Evolutionary conservation across 2,797 vertebrate species (phyloP).

Genomic region (Rhinatrema bivittatum): DNA sequence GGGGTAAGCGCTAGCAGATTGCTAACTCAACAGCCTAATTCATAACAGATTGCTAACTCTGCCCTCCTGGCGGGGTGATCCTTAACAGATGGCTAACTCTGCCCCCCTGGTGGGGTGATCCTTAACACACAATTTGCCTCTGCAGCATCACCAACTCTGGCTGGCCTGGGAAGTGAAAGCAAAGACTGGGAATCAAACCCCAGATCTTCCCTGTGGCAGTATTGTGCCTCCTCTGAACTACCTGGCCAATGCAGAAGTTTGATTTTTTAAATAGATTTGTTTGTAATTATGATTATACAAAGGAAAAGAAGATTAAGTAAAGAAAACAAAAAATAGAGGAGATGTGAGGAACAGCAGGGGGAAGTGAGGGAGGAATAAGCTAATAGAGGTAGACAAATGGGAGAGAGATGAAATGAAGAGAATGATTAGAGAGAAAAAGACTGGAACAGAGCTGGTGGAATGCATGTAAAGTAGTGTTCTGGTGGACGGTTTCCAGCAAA

Average conservation of each 20-base stretch:
- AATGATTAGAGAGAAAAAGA: conserved; percentile 19
- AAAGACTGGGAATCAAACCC: too few relatives aligned
- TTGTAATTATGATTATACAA: conserved; percentile 22
- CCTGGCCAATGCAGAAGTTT: conserved; percentile 12
- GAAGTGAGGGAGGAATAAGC: conserved; percentile 31
- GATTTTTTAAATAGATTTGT: conserved; percentile 39
- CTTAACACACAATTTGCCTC: too few relatives aligned
- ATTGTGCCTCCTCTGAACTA: too few relatives aligned
- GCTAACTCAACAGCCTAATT: too few relatives aligned
- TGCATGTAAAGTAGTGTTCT: conserved; percentile 22
- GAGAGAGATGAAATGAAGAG: conserved; percentile 24
- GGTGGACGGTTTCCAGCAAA: conserved; percentile 31
- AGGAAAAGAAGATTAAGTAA: conserved; percentile 16
- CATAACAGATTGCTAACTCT: too few relatives aligned
- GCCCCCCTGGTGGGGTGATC: too few relatives aligned
- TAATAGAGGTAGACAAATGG: conserved; percentile 39
- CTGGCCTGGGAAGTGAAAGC: too few relatives aligned
- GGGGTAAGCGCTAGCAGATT: too few relatives aligned
- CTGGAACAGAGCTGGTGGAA: conserved; percentile 16
- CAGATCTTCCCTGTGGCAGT: too few relatives aligned
- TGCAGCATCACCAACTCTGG: too few relatives aligned
- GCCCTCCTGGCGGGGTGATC: too few relatives aligned
- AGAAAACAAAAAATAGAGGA: conserved; percentile 13
- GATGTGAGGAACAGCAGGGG: conserved; percentile 21
- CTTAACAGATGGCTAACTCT: too few relatives aligned